phyloP scores from a whole-genome alignment of 1,140 invertebrate species.

The Phortica variegata region DNA sequence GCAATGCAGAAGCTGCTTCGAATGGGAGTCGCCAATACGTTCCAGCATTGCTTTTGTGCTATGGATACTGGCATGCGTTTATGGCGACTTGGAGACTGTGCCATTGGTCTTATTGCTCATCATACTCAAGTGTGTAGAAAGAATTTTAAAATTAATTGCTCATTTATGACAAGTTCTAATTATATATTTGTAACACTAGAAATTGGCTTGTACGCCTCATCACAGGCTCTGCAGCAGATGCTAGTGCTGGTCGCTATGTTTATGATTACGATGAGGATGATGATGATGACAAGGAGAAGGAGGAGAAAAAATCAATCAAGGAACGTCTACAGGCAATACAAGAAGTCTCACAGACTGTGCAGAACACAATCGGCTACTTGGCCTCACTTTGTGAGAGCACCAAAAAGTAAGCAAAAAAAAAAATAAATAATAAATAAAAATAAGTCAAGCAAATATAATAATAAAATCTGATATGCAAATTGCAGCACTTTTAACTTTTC shows the following conservation, averaged over 20 bases:
- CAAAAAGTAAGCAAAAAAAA: conserved; percentile 87
- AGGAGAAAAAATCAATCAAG: conserved; percentile 94
- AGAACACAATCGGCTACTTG: conserved; percentile 90
- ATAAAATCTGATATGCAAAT: background rate
- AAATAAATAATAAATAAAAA: no score
- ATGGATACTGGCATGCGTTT: conserved; percentile 64
- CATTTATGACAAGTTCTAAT: background rate
- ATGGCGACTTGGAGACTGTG: conserved; percentile 75
- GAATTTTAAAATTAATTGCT: background rate
- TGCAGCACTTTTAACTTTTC: conserved; percentile 94
- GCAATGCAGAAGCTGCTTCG: conserved; percentile 81
- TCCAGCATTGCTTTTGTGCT: conserved; percentile 84
- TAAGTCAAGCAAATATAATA: background rate
- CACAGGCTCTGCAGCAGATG: conserved; percentile 59
- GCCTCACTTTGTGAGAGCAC: conserved; percentile 89
- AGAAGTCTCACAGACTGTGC: conserved; percentile 91
- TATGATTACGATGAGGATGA: conserved; percentile 74
- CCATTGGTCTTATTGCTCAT: conserved; percentile 75
- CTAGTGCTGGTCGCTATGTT: conserved; percentile 73
- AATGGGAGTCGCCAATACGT: conserved; percentile 92
- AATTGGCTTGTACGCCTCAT: conserved; percentile 63
- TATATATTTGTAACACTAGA: conserved; percentile 25
- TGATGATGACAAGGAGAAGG: conserved; percentile 77
- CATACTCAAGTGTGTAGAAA: conserved; percentile 67
- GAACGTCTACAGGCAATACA: conserved; percentile 92